Percentiles rank a stretch among this genome's conserved stretches.
These are phyloP conservation scores for Cryptotis parvus DNA, from an alignment of 2,113 vertebrate species.

Conservation along the genomic window DNA sequence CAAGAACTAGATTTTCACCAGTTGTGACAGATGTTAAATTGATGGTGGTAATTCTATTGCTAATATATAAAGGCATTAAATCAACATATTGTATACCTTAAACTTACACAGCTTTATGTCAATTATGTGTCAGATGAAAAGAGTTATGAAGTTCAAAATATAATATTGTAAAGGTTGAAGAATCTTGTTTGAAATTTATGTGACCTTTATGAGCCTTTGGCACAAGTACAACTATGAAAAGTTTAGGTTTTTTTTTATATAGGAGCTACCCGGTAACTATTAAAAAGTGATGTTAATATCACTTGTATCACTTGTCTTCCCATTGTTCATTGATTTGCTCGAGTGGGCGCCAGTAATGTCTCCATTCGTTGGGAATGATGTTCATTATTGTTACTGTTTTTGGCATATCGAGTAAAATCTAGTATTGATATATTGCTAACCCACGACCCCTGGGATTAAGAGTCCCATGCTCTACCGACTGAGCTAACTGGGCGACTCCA, in stretches of 20 bases:
- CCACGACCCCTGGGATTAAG: too few relatives aligned
- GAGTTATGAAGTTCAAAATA: neutral
- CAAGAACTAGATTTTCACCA: neutral
- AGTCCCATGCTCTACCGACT: too few relatives aligned
- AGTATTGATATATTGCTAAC: neutral
- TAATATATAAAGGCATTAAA: neutral
- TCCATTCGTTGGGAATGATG: too few relatives aligned
- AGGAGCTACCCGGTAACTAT: neutral
- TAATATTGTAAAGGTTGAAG: conserved; percentile 12
- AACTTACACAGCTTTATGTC: neutral
- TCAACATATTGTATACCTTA: neutral
- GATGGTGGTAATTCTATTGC: neutral
- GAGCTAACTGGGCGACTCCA: too few relatives aligned
- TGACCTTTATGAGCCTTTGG: neutral
- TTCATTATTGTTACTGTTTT: too few relatives aligned
- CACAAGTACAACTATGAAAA: conserved; percentile 41
- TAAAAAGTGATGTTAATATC: conserved; percentile 23
- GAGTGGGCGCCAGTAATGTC: too few relatives aligned
- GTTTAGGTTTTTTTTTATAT: neutral
- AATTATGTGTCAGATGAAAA: neutral
- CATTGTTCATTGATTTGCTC: too few relatives aligned
- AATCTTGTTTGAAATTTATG: neutral
- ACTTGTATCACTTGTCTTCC: too few relatives aligned
- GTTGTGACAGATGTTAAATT: too few relatives aligned
- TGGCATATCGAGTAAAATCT: neutral